Conservation (phyloP, 2,797 vertebrate genomes). For the Poeciliopsis paucimaculata region DNA sequence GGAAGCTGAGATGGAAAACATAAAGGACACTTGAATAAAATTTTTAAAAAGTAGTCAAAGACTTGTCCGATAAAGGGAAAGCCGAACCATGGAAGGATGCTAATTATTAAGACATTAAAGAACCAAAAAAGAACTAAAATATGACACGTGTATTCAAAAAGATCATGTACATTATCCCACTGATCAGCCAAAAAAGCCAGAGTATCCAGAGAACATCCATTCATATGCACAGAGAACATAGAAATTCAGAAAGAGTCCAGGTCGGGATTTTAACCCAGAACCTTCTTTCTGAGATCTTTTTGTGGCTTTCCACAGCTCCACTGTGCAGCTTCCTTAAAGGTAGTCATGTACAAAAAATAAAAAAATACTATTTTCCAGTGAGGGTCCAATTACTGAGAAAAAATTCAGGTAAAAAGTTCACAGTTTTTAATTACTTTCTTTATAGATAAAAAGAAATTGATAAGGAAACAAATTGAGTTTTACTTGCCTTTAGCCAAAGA, state of each 20-base stretch:
- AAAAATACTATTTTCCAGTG: background rate
- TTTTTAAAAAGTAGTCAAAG: background rate
- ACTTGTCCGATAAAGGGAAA: background rate
- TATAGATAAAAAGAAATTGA: background rate
- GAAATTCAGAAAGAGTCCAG: background rate
- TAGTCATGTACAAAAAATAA: background rate
- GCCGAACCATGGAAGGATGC: background rate
- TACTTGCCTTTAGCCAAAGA: background rate
- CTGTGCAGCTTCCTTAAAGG: background rate
- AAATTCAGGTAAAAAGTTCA: background rate
- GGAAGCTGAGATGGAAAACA: background rate
- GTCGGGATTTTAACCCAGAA: background rate
- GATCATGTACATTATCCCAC: background rate
- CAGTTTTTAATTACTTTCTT: constrained; percentile 1
- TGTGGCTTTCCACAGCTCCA: background rate
- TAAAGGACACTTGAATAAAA: background rate
- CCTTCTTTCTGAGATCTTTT: background rate
- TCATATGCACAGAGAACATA: background rate
- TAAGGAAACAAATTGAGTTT: constrained; percentile 1
- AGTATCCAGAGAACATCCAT: background rate
- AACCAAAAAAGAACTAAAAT: background rate
- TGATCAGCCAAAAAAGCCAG: background rate
- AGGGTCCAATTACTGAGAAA: background rate
- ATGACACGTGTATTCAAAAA: background rate
- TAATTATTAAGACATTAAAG: background rate